phyloP scores from a whole-genome alignment of 2,888 invertebrate species.

The Mechanitis mazaeus region DNA sequence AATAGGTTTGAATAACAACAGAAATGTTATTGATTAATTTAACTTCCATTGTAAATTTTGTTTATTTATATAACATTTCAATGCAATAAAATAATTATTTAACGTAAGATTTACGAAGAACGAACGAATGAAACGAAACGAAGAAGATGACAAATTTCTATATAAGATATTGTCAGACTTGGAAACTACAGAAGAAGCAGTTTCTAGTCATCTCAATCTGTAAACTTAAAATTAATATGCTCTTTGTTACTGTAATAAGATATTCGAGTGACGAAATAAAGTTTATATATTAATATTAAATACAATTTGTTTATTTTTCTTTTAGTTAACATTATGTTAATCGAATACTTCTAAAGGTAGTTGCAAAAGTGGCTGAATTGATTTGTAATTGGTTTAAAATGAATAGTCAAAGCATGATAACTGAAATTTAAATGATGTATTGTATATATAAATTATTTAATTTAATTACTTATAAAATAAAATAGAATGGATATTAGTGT shows the following conservation, averaged over 20 bases:
- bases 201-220: slow-evolving; percentile 14
- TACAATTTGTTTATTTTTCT: too few species aligned
- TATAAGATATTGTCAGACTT: slow-evolving; percentile 15
- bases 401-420: too few species aligned
- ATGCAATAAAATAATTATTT: neutral
- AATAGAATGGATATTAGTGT: too few species aligned
- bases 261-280: slow-evolving; percentile 11
- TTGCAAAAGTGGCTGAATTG: too few species aligned
- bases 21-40: slow-evolving; percentile 34
- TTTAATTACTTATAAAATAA: too few species aligned
- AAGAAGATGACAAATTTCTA: neutral
- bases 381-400: too few species aligned
- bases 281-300: neutral
- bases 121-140: too few species aligned
- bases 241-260: slow-evolving; percentile 22
- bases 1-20: slow-evolving; percentile 48
- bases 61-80: too few species aligned
- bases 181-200: slow-evolving; percentile 14
- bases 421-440: too few species aligned
- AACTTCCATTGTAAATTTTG: slow-evolving; percentile 13
- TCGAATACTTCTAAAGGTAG: too few species aligned
- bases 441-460: too few species aligned
- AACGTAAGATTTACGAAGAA: neutral
- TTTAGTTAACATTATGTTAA: too few species aligned
- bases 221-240: slow-evolving; percentile 17